A percentile compares a stretch with the other conserved stretches of the same genome.
phyloP scores from a whole-genome alignment of 2,888 invertebrate species.

The Baccha elongata region DNA sequence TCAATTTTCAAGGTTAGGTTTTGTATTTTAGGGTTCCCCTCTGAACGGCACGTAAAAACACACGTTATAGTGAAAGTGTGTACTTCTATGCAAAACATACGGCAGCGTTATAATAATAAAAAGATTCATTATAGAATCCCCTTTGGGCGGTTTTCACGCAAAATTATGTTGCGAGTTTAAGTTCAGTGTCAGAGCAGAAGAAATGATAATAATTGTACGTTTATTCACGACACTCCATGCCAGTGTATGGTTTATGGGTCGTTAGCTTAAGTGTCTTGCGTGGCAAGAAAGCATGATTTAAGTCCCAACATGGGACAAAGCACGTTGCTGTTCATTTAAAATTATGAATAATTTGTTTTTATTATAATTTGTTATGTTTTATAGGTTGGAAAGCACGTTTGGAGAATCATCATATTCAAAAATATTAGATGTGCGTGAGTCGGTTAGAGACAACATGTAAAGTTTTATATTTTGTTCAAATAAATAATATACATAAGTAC shows the following conservation, averaged over 20 bases:
- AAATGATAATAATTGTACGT: conserved; percentile 28
- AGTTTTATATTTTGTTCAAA: too few relatives aligned
- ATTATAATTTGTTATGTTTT: conserved; percentile 40
- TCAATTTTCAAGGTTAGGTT: conserved; percentile 19
- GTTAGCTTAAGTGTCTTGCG: conserved; percentile 36
- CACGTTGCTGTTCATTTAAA: conserved; percentile 17
- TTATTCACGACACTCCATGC: conserved; percentile 7
- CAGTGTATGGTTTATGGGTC: conserved; percentile 26
- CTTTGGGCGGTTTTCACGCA: conserved; percentile 20
- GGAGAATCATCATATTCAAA: conserved; percentile 15
- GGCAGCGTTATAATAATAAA: neutral
- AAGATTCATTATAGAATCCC: conserved; percentile 6
- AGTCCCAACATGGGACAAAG: neutral
- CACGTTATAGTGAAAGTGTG: conserved; percentile 13
- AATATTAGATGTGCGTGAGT: neutral
- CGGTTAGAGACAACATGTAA: too few relatives aligned
- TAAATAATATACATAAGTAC: too few relatives aligned
- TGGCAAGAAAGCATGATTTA: conserved; percentile 23
- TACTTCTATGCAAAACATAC: neutral
- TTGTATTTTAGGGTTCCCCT: conserved; percentile 8
- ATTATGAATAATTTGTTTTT: conserved; percentile 33
- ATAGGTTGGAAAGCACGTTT: conserved; percentile 26
- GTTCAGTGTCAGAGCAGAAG: conserved; percentile 40
- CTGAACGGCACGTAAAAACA: neutral
- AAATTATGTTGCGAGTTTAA: conserved; percentile 27